Evolutionary conservation across 2,113 vertebrate genomes (phyloP).

Genomic region (Cochlearius cochlearius): DNA sequence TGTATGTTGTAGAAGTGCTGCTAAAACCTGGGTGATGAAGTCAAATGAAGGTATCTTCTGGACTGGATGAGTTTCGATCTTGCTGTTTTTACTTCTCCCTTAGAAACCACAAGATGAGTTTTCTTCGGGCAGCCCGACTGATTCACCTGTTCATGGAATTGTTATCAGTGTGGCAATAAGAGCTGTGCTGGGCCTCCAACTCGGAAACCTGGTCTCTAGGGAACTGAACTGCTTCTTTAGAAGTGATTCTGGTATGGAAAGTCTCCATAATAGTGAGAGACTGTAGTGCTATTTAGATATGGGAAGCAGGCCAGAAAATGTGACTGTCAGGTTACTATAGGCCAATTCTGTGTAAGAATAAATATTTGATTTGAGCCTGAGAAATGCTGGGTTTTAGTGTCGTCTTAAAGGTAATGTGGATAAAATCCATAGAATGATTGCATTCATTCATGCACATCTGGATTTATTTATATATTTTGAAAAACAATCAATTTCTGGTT

Average conservation of each 20-base stretch:
- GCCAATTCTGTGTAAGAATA: neutral
- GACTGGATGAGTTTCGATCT: neutral
- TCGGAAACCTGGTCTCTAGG: neutral
- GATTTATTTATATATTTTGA: neutral
- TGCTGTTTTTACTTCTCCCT: neutral
- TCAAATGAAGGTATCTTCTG: neutral
- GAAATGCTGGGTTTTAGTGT: neutral
- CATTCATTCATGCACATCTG: neutral
- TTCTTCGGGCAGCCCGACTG: neutral
- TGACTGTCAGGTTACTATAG: neutral
- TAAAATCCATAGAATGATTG: neutral
- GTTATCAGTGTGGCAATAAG: neutral
- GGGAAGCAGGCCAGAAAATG: neutral
- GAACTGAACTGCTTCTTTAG: neutral
- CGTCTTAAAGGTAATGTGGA: neutral
- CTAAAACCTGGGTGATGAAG: neutral
- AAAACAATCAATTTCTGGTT: neutral
- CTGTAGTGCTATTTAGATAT: neutral
- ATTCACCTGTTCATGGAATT: neutral
- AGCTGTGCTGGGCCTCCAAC: neutral
- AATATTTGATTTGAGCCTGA: neutral
- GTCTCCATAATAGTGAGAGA: neutral
- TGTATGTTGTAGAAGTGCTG: neutral
- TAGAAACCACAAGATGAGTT: neutral
- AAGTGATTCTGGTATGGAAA: neutral